Percentiles rank a stretch among this genome's conserved stretches.
Conservation (phyloP, 2,113 vertebrate species). For the Cebus imitator region DNA sequence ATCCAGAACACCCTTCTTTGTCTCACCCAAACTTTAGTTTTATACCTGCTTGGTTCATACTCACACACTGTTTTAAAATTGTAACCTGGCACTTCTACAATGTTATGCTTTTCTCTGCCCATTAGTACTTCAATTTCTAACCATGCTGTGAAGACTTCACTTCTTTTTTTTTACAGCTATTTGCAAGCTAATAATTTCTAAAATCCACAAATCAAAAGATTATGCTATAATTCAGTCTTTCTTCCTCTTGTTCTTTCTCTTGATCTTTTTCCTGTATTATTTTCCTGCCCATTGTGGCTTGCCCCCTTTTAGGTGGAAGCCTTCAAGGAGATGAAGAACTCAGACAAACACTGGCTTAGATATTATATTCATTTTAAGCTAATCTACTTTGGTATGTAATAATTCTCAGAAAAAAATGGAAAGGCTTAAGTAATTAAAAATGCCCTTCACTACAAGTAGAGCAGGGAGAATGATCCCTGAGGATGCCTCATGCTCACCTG, state of each 20-base stretch:
- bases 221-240: not conserved
- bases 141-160: not conserved
- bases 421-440: conserved; percentile 56
- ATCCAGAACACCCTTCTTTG: not conserved
- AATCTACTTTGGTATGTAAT: conserved; percentile 5
- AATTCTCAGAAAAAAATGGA: conserved; percentile 41
- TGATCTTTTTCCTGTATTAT: not conserved
- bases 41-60: not conserved
- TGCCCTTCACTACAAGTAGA: conserved; percentile 25
- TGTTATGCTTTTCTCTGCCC: not conserved
- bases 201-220: not conserved
- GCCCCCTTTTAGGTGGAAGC: not conserved
- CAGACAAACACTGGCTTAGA: not conserved
- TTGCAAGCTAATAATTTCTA: not conserved
- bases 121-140: not conserved
- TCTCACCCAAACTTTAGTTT: not conserved
- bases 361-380: conserved; percentile 28
- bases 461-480: conserved; percentile 2
- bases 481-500: conserved; percentile 29
- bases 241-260: not conserved
- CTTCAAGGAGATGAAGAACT: conserved; percentile 15
- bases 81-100: not conserved
- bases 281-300: not conserved
- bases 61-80: not conserved
- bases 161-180: not conserved